Evolutionary conservation across 1,140 invertebrate species (phyloP).

Genomic region (Nasonia vitripennis): DNA sequence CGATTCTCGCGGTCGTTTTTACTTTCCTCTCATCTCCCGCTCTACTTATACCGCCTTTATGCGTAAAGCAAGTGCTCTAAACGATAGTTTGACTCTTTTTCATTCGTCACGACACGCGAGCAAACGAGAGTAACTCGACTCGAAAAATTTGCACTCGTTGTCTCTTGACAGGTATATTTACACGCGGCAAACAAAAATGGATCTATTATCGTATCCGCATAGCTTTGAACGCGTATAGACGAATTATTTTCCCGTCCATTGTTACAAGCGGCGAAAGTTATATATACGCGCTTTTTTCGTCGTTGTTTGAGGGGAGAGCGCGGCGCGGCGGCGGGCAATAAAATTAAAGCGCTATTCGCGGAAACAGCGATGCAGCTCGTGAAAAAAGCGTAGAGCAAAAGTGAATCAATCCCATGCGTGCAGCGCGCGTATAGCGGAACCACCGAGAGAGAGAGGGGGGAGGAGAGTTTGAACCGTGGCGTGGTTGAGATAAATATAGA

Average conservation of each 20-base stretch:
- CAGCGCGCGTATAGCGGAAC: background rate
- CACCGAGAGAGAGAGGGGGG: too few species aligned
- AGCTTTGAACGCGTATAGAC: too few species aligned
- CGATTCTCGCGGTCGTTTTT: constrained; percentile 11
- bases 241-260: too few species aligned
- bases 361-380: background rate
- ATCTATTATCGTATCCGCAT: too few species aligned
- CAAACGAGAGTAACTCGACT: too few species aligned
- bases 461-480: background rate
- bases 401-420: background rate
- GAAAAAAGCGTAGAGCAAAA: background rate
- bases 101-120: too few species aligned
- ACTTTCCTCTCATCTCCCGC: background rate
- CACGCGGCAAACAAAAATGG: too few species aligned
- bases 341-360: background rate
- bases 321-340: background rate
- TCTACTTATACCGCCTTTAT: background rate
- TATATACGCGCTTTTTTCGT: too few species aligned
- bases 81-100: background rate
- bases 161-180: too few species aligned
- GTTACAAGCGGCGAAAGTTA: too few species aligned
- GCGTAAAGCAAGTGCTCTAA: background rate
- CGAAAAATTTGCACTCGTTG: too few species aligned
- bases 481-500: background rate
- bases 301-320: background rate